Evolutionary conservation across 2,113 vertebrate genomes (phyloP).

Genomic region (Sylvilagus bachmani): DNA sequence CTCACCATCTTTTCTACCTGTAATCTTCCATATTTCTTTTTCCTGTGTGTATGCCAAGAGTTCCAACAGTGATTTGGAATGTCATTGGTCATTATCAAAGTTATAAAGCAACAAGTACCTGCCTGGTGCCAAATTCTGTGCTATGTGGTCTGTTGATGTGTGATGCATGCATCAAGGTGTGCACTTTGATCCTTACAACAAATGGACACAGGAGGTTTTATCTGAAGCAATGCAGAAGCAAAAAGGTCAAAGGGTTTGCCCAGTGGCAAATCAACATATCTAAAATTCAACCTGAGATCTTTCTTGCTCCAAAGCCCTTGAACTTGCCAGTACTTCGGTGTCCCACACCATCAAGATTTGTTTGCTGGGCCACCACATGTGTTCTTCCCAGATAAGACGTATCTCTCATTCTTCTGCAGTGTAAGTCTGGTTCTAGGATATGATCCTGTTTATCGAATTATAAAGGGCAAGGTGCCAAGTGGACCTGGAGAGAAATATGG

Average conservation of each 20-base stretch:
- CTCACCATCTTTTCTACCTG: not conserved
- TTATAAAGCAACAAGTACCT: not conserved
- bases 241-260: not conserved
- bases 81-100: not conserved
- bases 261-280: not conserved
- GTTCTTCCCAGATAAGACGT: not conserved
- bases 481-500: conserved; percentile 1
- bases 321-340: not conserved
- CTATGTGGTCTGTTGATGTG: too few species aligned
- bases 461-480: conserved; percentile 49
- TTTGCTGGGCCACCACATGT: not conserved
- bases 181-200: not conserved
- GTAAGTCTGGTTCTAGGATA: not conserved
- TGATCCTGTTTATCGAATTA: conserved; percentile 44
- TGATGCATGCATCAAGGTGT: not conserved
- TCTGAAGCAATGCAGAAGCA: not conserved
- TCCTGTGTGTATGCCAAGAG: not conserved
- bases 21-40: not conserved
- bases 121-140: not conserved
- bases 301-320: not conserved
- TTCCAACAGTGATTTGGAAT: not conserved
- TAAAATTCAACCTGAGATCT: not conserved
- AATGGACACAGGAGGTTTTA: not conserved
- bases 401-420: conserved; percentile 19
- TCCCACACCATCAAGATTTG: not conserved